Conservation (phyloP, 1,140 invertebrate genomes). For the Popillia japonica region DNA sequence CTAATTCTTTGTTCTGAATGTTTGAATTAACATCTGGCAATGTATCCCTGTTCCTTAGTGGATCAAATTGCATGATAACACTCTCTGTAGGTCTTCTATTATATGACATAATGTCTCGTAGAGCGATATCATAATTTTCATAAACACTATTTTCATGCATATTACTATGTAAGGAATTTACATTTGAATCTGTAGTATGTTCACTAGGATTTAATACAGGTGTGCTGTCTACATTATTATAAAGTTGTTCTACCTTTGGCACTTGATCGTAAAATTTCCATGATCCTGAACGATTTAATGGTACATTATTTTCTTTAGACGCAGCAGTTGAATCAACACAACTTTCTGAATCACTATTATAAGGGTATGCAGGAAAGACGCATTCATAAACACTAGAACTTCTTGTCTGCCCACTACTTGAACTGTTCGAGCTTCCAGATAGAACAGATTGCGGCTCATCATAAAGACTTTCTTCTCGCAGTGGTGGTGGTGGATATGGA, state of each 20-base stretch:
- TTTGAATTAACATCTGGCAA: constrained; percentile 27
- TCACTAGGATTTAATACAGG: constrained; percentile 34
- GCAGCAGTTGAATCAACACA: constrained; percentile 50
- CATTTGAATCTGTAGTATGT: neutral
- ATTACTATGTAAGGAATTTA: neutral
- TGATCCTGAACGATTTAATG: constrained; percentile 63
- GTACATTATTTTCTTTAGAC: constrained; percentile 46
- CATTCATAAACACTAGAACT: constrained; percentile 56
- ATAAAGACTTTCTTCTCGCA: constrained; percentile 67
- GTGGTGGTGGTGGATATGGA: constrained; percentile 67
- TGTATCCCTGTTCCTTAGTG: constrained; percentile 45
- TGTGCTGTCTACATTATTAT: constrained; percentile 47
- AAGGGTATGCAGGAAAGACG: constrained; percentile 60
- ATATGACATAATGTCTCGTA: constrained; percentile 37
- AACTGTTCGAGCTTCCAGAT: constrained; percentile 59
- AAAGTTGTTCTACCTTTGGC: constrained; percentile 55
- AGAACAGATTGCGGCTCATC: constrained; percentile 64
- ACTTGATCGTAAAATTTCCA: constrained; percentile 67
- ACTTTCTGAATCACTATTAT: constrained; percentile 61
- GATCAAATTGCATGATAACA: constrained; percentile 59
- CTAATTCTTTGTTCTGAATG: constrained; percentile 48
- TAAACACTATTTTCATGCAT: constrained; percentile 48
- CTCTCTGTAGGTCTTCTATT: constrained; percentile 51
- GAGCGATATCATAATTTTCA: constrained; percentile 49
- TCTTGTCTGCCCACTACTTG: constrained; percentile 45